These are phyloP conservation scores for Acrossocheilus fasciatus DNA, from an alignment of 2,797 vertebrate genomes.

Conservation along the genomic window DNA sequence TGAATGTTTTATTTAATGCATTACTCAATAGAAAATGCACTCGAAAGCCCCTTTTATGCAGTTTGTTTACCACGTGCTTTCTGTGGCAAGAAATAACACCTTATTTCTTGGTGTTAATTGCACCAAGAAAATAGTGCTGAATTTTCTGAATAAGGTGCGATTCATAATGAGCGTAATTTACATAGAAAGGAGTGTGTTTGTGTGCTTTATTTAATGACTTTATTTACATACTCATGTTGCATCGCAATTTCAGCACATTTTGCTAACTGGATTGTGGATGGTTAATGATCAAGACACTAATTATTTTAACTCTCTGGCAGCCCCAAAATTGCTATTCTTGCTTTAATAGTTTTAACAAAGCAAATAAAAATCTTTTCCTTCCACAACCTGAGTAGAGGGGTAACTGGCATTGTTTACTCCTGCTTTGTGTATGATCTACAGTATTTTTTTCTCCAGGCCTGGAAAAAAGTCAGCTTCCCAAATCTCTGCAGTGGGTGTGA, in stretches of 20 bases:
- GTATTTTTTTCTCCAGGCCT: background rate
- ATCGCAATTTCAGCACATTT: constrained; percentile 15
- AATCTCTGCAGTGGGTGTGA: background rate
- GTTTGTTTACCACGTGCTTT: background rate
- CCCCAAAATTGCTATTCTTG: background rate
- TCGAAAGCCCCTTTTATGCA: background rate
- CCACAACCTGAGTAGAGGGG: background rate
- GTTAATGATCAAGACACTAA: constrained; percentile 16
- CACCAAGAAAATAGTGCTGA: constrained; percentile 5
- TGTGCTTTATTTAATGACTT: constrained; percentile 17
- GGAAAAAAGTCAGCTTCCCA: background rate
- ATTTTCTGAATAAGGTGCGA: background rate
- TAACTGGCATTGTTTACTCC: background rate
- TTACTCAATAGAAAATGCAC: background rate
- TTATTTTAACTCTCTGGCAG: background rate
- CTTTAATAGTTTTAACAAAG: background rate
- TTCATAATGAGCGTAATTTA: constrained; percentile 10
- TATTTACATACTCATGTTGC: constrained; percentile 16
- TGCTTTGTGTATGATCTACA: constrained; percentile 5
- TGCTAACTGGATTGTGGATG: background rate
- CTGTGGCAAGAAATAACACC: background rate
- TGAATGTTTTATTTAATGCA: background rate
- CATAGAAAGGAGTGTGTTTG: constrained; percentile 11
- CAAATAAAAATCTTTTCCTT: background rate
- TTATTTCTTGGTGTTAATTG: no score